Evolutionary conservation across 2,797 vertebrate species (phyloP).

Genomic region (Lagothrix lagotricha): DNA sequence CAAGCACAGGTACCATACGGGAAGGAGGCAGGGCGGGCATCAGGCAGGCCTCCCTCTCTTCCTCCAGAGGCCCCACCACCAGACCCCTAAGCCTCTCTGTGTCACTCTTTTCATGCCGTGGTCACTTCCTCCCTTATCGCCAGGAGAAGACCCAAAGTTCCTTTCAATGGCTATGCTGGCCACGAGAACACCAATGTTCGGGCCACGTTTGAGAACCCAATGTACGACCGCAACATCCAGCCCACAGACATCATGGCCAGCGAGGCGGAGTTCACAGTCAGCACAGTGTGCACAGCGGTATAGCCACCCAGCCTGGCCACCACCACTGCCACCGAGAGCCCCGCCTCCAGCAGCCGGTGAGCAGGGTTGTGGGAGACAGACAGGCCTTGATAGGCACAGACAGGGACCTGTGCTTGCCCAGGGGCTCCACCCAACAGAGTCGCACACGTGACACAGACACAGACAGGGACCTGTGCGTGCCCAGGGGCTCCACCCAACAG

Average conservation of each 20-base stretch:
- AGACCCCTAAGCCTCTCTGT: neutral
- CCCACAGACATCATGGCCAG: conserved; percentile 95
- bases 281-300: conserved; percentile 99
- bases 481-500: neutral
- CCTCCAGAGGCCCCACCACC: too few relatives aligned
- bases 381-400: neutral
- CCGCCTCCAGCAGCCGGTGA: conserved; percentile 73
- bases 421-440: neutral
- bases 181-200: conserved; percentile 98
- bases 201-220: conserved; percentile 98
- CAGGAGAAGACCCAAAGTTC: conserved; percentile 99
- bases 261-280: conserved; percentile 98
- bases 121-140: neutral
- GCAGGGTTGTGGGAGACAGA: neutral
- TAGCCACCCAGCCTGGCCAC: conserved; percentile 87
- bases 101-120: neutral
- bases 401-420: neutral
- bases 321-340: conserved; percentile 68
- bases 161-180: conserved; percentile 97
- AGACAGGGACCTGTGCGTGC: neutral
- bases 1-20: conserved; percentile 93
- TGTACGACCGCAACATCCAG: conserved; percentile 98
- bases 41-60: neutral
- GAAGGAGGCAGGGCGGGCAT: fast-evolving
- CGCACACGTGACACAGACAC: neutral